These are phyloP conservation scores for Conopomorpha cramerella DNA, from an alignment of 1,140 invertebrate species.

Conservation along the genomic window DNA sequence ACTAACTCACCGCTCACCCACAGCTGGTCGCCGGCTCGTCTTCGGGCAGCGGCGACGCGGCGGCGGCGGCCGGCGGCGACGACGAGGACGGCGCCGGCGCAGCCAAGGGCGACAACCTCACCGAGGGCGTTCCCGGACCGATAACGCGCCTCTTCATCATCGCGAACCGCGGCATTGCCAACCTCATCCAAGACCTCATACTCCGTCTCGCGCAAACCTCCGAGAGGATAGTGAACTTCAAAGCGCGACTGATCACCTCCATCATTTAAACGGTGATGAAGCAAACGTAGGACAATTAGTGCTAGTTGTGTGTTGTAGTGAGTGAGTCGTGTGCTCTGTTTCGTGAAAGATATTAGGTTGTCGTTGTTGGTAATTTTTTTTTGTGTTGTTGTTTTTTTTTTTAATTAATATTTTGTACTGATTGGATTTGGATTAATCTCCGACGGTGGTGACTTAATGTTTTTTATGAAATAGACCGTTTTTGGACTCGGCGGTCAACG, in stretches of 20 bases:
- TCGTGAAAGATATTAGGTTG: too few relatives aligned
- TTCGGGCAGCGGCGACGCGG: conserved; percentile 66
- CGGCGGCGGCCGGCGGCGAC: conserved; percentile 59
- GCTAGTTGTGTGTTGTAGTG: too few relatives aligned
- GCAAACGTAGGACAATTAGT: too few relatives aligned
- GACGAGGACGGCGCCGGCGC: conserved; percentile 58
- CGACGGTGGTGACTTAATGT: too few relatives aligned
- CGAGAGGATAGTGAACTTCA: conserved; percentile 88
- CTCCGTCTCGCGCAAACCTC: conserved; percentile 84
- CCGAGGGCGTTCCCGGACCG: conserved; percentile 81
- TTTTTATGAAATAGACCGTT: too few relatives aligned
- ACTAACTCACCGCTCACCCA: too few relatives aligned
- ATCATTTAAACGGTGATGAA: conserved; percentile 80
- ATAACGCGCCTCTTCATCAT: conserved; percentile 83
- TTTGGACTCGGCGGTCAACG: too few relatives aligned
- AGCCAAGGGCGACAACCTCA: conserved; percentile 65
- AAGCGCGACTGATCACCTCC: conserved; percentile 84
- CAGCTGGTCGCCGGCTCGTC: conserved; percentile 80
- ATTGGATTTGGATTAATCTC: too few relatives aligned
- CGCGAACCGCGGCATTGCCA: conserved; percentile 81
- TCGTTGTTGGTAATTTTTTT: too few relatives aligned
- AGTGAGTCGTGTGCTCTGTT: too few relatives aligned
- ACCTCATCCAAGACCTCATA: conserved; percentile 83
- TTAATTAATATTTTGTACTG: too few relatives aligned
- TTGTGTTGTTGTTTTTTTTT: too few relatives aligned